A percentile compares a stretch with the other conserved stretches of the same genome.
phyloP scores from a whole-genome alignment of 2,797 vertebrate species.

The Aeoliscus strigatus region DNA sequence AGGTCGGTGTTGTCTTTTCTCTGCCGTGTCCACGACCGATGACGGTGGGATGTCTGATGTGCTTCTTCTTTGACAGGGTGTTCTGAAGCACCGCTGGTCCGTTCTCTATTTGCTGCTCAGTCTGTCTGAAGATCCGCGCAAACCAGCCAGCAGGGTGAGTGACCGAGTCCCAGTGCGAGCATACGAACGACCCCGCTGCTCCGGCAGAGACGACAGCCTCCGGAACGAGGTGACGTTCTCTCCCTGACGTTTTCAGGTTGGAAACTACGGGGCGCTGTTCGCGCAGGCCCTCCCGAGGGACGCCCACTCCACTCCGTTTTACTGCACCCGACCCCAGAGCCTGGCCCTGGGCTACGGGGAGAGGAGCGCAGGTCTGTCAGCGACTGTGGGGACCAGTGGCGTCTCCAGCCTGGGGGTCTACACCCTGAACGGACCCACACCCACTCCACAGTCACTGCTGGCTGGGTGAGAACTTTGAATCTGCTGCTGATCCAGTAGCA shows the following conservation, averaged over 20 bases:
- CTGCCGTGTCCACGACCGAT: neutral
- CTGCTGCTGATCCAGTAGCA: conserved; percentile 20
- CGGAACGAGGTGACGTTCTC: neutral
- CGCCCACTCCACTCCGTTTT: conserved; percentile 94
- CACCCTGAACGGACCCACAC: conserved; percentile 82
- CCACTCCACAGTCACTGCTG: conserved; percentile 83
- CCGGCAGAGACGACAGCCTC: neutral
- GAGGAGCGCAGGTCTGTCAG: conserved; percentile 59
- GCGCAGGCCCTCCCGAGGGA: conserved; percentile 92
- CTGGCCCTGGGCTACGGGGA: conserved; percentile 89
- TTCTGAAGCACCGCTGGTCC: conserved; percentile 96
- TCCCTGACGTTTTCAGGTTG: conserved; percentile 71
- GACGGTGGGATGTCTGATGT: neutral
- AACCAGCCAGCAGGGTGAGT: conserved; percentile 83
- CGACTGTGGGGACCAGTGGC: conserved; percentile 90
- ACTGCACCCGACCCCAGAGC: conserved; percentile 90
- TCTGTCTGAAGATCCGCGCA: conserved; percentile 95
- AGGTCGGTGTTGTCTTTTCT: conserved; percentile 69
- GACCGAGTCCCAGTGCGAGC: neutral
- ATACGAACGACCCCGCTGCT: no score
- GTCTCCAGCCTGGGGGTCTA: conserved; percentile 88
- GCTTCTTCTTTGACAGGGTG: conserved; percentile 71
- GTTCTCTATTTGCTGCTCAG: conserved; percentile 95
- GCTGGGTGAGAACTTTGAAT: conserved; percentile 77
- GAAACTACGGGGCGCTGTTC: conserved; percentile 84